These are phyloP conservation scores for Orchesella flavescens DNA, from an alignment of 2,888 invertebrate species.

Conservation along the genomic window DNA sequence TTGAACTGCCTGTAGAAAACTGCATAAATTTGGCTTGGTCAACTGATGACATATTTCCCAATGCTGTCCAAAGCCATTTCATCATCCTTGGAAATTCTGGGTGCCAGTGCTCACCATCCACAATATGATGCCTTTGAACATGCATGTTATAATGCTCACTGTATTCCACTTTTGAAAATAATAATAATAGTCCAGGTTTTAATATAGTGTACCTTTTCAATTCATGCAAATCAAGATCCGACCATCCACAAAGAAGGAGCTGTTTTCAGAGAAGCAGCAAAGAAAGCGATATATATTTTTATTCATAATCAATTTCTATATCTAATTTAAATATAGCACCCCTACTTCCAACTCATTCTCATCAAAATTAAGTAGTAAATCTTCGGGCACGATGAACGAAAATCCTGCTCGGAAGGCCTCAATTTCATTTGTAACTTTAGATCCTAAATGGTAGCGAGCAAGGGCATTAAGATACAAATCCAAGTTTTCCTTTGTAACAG, in stretches of 20 bases:
- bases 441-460: constrained; percentile 90
- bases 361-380: constrained; percentile 93
- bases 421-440: constrained; percentile 86
- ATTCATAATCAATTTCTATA: background rate
- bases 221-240: constrained; percentile 19
- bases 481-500: constrained; percentile 84
- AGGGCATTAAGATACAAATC: constrained; percentile 89
- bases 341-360: constrained; percentile 94
- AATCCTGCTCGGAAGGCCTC: constrained; percentile 92
- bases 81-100: constrained; percentile 75
- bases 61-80: constrained; percentile 76
- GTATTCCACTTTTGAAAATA: too few relatives aligned
- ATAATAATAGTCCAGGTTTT: too few relatives aligned
- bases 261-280: too few relatives aligned
- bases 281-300: too few relatives aligned
- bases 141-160: too few relatives aligned
- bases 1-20: constrained; percentile 76
- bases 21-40: constrained; percentile 76
- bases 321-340: background rate
- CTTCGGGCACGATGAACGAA: constrained; percentile 91
- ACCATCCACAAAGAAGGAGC: constrained; percentile 52
- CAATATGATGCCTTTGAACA: background rate
- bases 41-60: constrained; percentile 75
- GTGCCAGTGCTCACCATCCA: constrained; percentile 25
- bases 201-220: constrained; percentile 17